phyloP scores from a whole-genome alignment of 2,888 invertebrate genomes.

The Eristalis arbustorum region DNA sequence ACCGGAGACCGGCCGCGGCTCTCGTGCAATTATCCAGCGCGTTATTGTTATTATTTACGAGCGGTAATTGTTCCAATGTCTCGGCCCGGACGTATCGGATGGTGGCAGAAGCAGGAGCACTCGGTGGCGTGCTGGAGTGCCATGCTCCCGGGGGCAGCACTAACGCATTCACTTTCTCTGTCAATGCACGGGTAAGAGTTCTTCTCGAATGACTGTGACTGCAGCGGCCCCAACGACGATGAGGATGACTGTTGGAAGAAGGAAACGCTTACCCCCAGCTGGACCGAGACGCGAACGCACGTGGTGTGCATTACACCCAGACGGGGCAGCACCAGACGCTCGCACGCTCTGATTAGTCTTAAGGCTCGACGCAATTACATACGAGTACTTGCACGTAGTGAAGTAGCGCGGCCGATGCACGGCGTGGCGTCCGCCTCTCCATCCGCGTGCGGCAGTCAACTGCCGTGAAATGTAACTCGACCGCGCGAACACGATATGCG shows the following conservation, averaged over 20 bases:
- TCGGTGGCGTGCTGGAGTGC: background rate
- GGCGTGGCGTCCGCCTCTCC: slow-evolving; percentile 10
- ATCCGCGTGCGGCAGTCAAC: slow-evolving; percentile 40
- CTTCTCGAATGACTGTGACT: slow-evolving; percentile 31
- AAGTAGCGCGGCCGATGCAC: slow-evolving; percentile 34
- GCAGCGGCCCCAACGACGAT: background rate
- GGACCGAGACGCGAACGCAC: slow-evolving; percentile 48
- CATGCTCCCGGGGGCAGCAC: background rate
- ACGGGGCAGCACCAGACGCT: slow-evolving; percentile 9
- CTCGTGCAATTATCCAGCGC: slow-evolving; percentile 41
- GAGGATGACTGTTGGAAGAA: slow-evolving; percentile 9
- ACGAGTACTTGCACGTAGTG: slow-evolving; percentile 12
- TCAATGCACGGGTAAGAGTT: slow-evolving; percentile 35
- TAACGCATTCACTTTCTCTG: slow-evolving; percentile 61
- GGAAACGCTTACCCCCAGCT: slow-evolving; percentile 34
- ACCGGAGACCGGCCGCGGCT: background rate
- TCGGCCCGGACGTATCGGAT: slow-evolving; percentile 57
- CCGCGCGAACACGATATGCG: slow-evolving; percentile 43
- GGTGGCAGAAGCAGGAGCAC: background rate
- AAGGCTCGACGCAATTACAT: slow-evolving; percentile 55
- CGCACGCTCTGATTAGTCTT: slow-evolving; percentile 60
- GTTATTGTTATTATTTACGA: slow-evolving; percentile 65
- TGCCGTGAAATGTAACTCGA: slow-evolving; percentile 56
- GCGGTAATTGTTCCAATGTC: slow-evolving; percentile 67
- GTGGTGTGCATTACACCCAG: slow-evolving; percentile 60